These are phyloP conservation scores for Vidua chalybeata DNA, from an alignment of 2,113 vertebrate genomes.

Conservation along the genomic window DNA sequence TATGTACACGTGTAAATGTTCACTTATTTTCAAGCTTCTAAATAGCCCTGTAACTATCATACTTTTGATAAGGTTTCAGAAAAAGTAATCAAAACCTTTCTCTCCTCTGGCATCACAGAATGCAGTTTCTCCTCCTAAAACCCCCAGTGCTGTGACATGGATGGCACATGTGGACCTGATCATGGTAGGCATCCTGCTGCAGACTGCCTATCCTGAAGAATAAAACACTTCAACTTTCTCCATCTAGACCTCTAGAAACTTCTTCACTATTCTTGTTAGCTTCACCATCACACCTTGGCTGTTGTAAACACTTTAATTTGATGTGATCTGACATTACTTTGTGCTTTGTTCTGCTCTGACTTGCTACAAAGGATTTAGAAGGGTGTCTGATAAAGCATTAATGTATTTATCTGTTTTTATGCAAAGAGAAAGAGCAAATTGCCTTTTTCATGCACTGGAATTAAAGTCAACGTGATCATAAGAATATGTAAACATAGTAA, in stretches of 20 bases:
- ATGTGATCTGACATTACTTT: neutral
- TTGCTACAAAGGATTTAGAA: neutral
- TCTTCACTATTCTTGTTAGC: neutral
- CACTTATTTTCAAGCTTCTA: neutral
- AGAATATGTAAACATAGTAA: constrained; percentile 52
- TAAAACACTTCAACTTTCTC: neutral
- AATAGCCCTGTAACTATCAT: neutral
- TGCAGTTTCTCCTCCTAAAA: neutral
- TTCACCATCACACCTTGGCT: neutral
- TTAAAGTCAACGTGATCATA: constrained; percentile 24
- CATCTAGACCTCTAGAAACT: neutral
- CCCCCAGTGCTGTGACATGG: neutral
- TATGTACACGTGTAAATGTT: neutral
- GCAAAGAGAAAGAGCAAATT: neutral
- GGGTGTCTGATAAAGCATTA: neutral
- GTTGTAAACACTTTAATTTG: neutral
- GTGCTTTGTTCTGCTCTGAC: neutral
- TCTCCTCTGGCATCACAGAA: neutral
- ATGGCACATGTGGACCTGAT: rapidly evolving
- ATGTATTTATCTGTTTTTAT: neutral
- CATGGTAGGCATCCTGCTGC: neutral
- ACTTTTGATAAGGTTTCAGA: neutral
- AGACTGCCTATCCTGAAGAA: neutral
- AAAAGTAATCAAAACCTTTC: neutral
- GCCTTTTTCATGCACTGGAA: neutral